Conservation (phyloP, 2,113 vertebrate species). For the Myotis brandtii region DNA sequence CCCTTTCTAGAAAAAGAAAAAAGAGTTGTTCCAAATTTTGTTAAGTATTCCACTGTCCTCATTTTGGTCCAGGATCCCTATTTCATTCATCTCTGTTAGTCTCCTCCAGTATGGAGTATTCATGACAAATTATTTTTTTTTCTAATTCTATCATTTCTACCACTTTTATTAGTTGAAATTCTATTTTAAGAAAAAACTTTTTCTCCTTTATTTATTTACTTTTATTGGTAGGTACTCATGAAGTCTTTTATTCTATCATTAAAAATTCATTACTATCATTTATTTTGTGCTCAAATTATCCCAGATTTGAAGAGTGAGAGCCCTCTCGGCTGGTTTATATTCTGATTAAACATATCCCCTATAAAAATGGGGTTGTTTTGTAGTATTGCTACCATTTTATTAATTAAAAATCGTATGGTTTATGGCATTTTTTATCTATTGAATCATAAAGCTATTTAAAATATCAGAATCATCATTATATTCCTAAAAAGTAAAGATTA, state of each 20-base stretch:
- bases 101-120: neutral
- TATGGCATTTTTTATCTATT: neutral
- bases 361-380: conserved; percentile 6
- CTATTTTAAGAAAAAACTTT: neutral
- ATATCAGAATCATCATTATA: neutral
- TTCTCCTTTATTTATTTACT: neutral
- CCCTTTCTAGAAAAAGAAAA: neutral
- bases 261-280: neutral
- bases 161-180: neutral
- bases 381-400: neutral
- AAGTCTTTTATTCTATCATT: conserved; percentile 19
- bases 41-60: neutral
- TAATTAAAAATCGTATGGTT: neutral
- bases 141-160: neutral
- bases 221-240: neutral
- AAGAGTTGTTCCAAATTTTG: neutral
- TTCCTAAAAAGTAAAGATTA: neutral
- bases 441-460: conserved; percentile 24
- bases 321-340: neutral
- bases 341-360: neutral
- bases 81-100: neutral
- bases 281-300: neutral
- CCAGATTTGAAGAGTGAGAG: neutral
- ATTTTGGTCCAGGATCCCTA: neutral
- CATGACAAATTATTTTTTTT: neutral